Conservation (phyloP, 1,140 invertebrate species). For the Harlomillsia oculata region DNA sequence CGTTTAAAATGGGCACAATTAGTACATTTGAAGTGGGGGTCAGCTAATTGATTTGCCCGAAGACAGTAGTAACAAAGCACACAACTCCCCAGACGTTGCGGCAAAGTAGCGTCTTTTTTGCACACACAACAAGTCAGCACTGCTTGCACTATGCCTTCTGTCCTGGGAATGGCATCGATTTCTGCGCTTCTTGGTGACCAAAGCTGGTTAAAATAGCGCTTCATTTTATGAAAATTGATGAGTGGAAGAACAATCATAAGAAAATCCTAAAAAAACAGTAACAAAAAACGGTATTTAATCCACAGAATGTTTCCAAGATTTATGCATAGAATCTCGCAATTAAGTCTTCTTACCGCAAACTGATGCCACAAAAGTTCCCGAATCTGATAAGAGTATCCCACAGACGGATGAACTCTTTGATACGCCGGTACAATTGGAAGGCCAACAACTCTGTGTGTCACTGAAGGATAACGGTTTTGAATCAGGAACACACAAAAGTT, state of each 20-base stretch:
- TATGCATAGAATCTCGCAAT: constrained; percentile 12
- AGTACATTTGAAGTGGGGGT: constrained; percentile 11
- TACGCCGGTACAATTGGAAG: constrained; percentile 45
- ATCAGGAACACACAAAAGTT: constrained; percentile 54
- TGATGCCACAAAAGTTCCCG: constrained; percentile 57
- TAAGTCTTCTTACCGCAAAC: constrained; percentile 49
- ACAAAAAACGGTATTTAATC: constrained; percentile 8
- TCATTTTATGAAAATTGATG: constrained; percentile 48
- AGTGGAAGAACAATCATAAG: constrained; percentile 49
- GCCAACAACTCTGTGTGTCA: constrained; percentile 49
- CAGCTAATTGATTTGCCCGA: constrained; percentile 11
- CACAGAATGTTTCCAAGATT: constrained; percentile 5
- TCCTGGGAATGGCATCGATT: neutral
- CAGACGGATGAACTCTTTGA: constrained; percentile 39
- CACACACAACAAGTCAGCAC: constrained; percentile 35
- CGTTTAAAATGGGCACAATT: constrained; percentile 1
- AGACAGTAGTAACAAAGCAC: constrained; percentile 40
- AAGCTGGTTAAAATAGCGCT: constrained; percentile 39
- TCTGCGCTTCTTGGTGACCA: neutral
- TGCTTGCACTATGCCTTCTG: constrained; percentile 15
- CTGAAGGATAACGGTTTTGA: constrained; percentile 50
- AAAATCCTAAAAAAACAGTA: constrained; percentile 45
- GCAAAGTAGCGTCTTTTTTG: constrained; percentile 37
- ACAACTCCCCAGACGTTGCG: constrained; percentile 37
- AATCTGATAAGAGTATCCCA: constrained; percentile 52